Base-by-base conservation (phyloP, 2,113 vertebrate species). In the Thalassarche chlororhynchos region DNA sequence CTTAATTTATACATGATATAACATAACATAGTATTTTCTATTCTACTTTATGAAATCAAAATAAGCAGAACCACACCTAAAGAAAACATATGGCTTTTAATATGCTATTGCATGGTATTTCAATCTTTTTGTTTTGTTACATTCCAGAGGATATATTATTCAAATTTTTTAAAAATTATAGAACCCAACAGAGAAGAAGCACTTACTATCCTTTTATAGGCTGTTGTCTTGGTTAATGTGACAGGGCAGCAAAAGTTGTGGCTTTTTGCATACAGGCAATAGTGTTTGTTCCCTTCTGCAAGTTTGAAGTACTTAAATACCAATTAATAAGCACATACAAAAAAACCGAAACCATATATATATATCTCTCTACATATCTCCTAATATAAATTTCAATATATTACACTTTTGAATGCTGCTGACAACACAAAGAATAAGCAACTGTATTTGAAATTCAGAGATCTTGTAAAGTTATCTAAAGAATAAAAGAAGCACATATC, bases 151-250 rank as follows among this genome's bases (percentile, higher is more conserved):
- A 87, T 42, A 3, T 9, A 19, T 14, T 18, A 58, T 13, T 40
- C 17, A 66, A 69, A 69, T 19, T 83, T 77, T 26, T 4, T 2
- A 14, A 77, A 78, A 90, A 49, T 8, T 3, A 26, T 1, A 84
- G 84, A 90, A 60, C 12, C 32, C 64, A 68, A 80, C 12, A 95
- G 60, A 62, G 57, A 29, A 96, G 70, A 29, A 90, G 65, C 86
- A 96, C 46, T 96, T 78, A 47, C 29, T 89, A 71, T 68, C 69
- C 75, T 94, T 88, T 54, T 38, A 77, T 2, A 87, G 69, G 58
- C 62, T 89, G 46, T 58, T 80, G 38, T 68, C 19, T 54, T 36
- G 62, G 54, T 91, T 92, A 92, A 69, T n/a, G 70, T 75, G 77
- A 94, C 70, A 96, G 77, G 62, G 36, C 77, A 92, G 52, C 44